Conservation (phyloP, 2,888 invertebrate species). For the Xylota sylvarum region DNA sequence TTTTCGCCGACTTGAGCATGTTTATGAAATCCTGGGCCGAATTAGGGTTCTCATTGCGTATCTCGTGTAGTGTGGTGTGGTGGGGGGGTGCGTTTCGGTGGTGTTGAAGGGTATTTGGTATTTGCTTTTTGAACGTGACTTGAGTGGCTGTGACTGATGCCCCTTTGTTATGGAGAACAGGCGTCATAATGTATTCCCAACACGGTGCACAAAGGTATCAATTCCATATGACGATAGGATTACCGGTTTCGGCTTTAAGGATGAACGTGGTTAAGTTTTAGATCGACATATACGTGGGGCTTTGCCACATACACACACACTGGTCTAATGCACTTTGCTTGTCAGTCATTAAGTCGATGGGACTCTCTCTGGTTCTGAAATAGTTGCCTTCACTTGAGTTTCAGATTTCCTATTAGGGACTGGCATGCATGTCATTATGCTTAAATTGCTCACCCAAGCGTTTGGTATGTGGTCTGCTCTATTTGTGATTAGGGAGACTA, state of each 20-base stretch:
- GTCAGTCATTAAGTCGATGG: constrained; percentile 54
- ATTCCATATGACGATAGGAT: constrained; percentile 36
- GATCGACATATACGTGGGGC: constrained; percentile 32
- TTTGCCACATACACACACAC: not conserved
- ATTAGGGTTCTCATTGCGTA: constrained; percentile 45
- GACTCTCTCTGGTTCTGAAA: constrained; percentile 30
- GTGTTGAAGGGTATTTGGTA: constrained; percentile 62
- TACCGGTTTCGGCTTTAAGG: constrained; percentile 31
- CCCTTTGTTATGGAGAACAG: constrained; percentile 42
- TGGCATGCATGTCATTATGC: constrained; percentile 39
- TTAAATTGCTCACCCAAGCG: constrained; percentile 13
- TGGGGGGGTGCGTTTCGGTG: constrained; percentile 9
- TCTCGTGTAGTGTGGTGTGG: not conserved
- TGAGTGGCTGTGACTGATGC: constrained; percentile 68
- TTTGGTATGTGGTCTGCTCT: constrained; percentile 7
- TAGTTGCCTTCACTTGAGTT: constrained; percentile 20
- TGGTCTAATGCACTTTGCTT: constrained; percentile 52
- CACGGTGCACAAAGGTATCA: constrained; percentile 61
- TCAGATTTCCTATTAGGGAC: constrained; percentile 6
- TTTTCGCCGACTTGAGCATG: constrained; percentile 34
- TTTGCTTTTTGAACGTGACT: constrained; percentile 59
- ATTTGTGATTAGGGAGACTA: not conserved
- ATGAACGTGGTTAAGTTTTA: constrained; percentile 21
- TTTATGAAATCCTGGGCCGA: constrained; percentile 42
- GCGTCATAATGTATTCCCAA: constrained; percentile 60